Evolutionary conservation across 2,113 vertebrate species (phyloP).

Genomic region (Phodopus roborovskii): DNA sequence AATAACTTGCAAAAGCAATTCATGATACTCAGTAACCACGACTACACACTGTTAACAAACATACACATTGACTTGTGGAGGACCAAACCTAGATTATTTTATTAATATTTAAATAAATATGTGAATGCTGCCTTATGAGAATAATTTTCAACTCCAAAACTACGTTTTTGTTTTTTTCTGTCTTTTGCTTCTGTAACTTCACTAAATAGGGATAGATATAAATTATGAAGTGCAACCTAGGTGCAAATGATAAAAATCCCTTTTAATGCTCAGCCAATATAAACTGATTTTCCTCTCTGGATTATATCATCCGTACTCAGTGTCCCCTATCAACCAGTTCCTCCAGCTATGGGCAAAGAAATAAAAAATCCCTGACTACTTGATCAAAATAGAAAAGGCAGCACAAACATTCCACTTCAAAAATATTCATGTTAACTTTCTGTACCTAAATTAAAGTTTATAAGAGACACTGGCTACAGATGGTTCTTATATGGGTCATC

Average conservation of each 20-base stretch:
- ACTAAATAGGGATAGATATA: not conserved
- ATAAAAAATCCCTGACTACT: not conserved
- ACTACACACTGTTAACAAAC: not conserved
- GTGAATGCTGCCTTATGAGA: not conserved
- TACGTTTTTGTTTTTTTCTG: too few species aligned
- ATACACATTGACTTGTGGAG: not conserved
- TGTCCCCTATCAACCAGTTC: not conserved
- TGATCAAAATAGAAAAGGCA: not conserved
- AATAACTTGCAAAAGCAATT: not conserved
- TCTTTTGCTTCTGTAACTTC: not conserved
- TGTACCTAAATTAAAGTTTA: not conserved
- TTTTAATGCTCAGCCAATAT: not conserved
- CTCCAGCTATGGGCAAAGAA: not conserved
- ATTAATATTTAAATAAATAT: not conserved
- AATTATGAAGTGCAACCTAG: not conserved
- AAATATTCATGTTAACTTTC: not conserved
- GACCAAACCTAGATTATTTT: not conserved
- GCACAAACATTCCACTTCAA: not conserved
- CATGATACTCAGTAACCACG: not conserved
- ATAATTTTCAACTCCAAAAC: not conserved
- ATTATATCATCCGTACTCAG: not conserved
- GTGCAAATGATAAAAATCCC: not conserved
- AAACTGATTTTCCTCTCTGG: not conserved
- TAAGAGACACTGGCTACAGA: not conserved
- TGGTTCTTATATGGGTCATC: not conserved